Evolutionary conservation across 2,888 invertebrate genomes (phyloP), one percentile per base, ranked within the genome.

Genomic region (Notocelia uddmanniana): DNA sequence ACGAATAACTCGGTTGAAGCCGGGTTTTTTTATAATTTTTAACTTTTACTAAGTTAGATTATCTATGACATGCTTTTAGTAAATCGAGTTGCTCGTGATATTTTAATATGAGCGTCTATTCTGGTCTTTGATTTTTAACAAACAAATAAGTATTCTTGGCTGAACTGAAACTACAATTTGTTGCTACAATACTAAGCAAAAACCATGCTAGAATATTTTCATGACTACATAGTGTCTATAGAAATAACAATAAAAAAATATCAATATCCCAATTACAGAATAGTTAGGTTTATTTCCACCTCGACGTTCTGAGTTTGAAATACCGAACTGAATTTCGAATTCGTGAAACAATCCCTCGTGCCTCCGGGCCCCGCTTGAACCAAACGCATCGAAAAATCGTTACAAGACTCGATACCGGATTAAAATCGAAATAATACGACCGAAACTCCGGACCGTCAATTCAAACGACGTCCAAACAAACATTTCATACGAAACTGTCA

Each of bases 401-500:
- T 82, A 81, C 80, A 82, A 78, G 77, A 76, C 80, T 78, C 80
- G 76, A 80, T 78, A 77, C 78, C 80, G 89, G 91, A 91, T 91
- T 91, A 89, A 89, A 89, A 89, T 87, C 85, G 85, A 88, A 89
- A 91, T 85, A 84, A 86, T 83, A 85, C 83, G 85, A 88, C 84
- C 80, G 83, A 82, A 88, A 87, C 88, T 83, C 77, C 77, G 80
- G 81, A 80, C 80, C 83, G 77, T 85, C 87, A 85, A 86, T 90
- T 90, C 86, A 88, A 82, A 78, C 74, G 68, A 76, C 83, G 82
- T 85, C 83, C 90, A 92, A 91, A 92, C 92, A 92, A 91, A 92
- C 89, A 90, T 89, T 89, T 89, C 90, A 90, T 88, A 90, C 85
- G 86, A 89, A 91, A 89, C 92, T 93, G 93, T 92, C 92, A 91